Base-by-base conservation (phyloP, 1,140 invertebrate species). In the Drosophila pseudoananassae region DNA sequence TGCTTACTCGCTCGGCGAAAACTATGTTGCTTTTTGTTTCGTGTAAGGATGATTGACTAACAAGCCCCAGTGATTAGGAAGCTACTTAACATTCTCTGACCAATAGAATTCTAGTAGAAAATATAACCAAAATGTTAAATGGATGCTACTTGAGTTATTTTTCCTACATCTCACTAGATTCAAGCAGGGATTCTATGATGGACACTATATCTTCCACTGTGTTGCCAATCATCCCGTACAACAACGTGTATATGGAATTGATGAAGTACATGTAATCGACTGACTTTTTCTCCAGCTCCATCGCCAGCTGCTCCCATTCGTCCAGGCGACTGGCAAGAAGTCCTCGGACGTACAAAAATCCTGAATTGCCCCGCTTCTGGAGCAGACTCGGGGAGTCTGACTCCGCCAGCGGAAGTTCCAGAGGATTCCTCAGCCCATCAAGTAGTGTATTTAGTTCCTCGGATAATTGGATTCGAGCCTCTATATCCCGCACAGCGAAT, bases 121-220 rank as follows among this genome's bases (percentile, higher is more conserved):
- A 6, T 7, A 1, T 27, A 27, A 5, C 25, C 25, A 27, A 27
- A 27, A 27, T 27, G 6, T 27, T 27, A 6, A 27, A 27, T 36
- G 33, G 33, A 10, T 36, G 12, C 7, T 9, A 36, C 25, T 7
- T 27, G 25, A 27, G 20, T 20, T 20, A 36, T 10, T 3, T 9
- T 10, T 10, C 8, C 33, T 12, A 12, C 3, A 36, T 10, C 3
- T 36, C 33, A 36, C 15, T 85, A 77, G 6, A 64, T 52, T 27
- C 50, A n/a, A 33, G 53, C 36, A 23, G 74, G 71, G 47, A 82
- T 79, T 91, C 85, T 17, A 91, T 90, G 4, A 84, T 70, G 6
- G 90, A 84, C 0, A 69, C 84, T 45, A 90, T 74, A 10, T 90
- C 78, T 38, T 91, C 85, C 1, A 52, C 53, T 14, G 78, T 47